Evolutionary conservation across 1,140 invertebrate species (phyloP), one percentile per base, ranked within the genome.

Genomic region (Drosophila ficusphila): DNA sequence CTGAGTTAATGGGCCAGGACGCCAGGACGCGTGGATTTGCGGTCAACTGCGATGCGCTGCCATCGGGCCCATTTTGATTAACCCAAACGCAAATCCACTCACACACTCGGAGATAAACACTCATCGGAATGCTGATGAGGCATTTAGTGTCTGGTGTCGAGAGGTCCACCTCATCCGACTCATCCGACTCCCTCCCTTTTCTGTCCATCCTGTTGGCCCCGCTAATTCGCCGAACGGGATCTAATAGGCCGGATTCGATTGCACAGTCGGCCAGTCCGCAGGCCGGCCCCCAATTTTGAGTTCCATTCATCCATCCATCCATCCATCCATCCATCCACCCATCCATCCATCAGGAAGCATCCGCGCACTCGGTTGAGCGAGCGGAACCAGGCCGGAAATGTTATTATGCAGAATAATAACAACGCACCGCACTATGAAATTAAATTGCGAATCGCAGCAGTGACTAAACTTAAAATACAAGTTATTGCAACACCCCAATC

Each of bases 371-470:
- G 36, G 36, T 33, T 41, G 36, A 31, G 47, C 41, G 41, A 56
- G 12, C 44, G 47, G 21, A 65, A 25, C 51, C 36, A 62, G 62
- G 54, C 70, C 71, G 53, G 67, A 89, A 88, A 88, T 89, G 71
- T 76, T 88, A 89, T 88, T 89, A 88, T 88, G 83, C 78, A 89
- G 83, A 88, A 89, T 88, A 89, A 88, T 88, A 88, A 88, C 83
- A 82, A 89, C 82, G 83, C 83, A 88, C 54, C 83, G 79, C 78
- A 89, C 83, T 88, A 88, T 88, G 78, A 88, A 88, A 88, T 88
- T 89, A 88, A 88, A 88, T 88, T 88, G 82, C 39, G 67, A 88
- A 76, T 89, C 85, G 78, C 83, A 89, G 83, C 85, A 88, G 83
- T 79, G 83, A 79, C 75, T 85, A 78, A 89, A 88, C 83, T 88